Percentiles rank a stretch among this genome's conserved stretches.
These are phyloP conservation scores for Colaptes auratus DNA, from an alignment of 2,113 vertebrate species.

Conservation along the genomic window DNA sequence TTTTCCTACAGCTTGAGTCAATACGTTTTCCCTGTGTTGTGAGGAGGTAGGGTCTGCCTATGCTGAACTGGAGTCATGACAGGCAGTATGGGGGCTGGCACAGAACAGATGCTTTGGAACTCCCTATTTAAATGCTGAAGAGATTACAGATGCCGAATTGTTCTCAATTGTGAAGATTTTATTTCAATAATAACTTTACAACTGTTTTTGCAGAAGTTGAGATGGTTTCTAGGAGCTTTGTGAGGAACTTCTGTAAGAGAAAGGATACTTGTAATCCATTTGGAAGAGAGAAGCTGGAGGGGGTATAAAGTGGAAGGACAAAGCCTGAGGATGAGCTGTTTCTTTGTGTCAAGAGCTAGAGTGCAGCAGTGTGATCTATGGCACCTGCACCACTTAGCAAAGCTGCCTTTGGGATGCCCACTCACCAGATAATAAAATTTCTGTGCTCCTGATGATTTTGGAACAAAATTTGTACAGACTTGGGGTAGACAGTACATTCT, in stretches of 20 bases:
- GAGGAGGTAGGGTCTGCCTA: neutral
- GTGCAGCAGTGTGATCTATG: neutral
- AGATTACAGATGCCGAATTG: neutral
- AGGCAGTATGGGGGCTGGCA: neutral
- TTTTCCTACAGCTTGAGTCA: neutral
- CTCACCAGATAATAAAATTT: neutral
- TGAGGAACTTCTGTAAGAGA: neutral
- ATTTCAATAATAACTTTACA: neutral
- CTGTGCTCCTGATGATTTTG: neutral
- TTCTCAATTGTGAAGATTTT: neutral
- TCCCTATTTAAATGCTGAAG: neutral
- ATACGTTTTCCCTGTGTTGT: neutral
- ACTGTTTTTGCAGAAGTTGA: neutral
- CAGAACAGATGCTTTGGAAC: neutral
- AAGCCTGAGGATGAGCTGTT: neutral
- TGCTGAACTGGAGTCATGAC: neutral
- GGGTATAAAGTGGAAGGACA: neutral
- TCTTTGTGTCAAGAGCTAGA: neutral
- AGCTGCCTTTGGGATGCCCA: neutral
- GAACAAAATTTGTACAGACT: neutral
- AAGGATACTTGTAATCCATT: neutral
- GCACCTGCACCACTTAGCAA: neutral
- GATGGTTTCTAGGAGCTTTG: neutral
- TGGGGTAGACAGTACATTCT: neutral
- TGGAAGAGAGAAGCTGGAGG: neutral